These are phyloP conservation scores for Stramonita haemastoma DNA, from an alignment of 2,888 invertebrate species.

Conservation along the genomic window DNA sequence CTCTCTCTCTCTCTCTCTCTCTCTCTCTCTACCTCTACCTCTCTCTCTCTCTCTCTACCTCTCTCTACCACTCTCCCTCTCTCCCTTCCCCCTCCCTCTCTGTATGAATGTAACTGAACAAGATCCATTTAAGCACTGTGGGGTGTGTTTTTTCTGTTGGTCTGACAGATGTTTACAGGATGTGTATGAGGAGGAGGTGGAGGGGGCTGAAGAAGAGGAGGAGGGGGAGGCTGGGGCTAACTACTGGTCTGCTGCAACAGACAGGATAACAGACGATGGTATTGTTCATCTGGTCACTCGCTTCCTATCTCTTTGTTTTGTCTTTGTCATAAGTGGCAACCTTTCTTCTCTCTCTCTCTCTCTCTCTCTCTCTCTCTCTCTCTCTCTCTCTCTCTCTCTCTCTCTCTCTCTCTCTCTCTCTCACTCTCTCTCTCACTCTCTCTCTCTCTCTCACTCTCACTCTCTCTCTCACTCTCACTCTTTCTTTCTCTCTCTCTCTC, in stretches of 20 bases:
- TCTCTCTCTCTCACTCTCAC: too few relatives aligned
- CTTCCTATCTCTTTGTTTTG: not conserved
- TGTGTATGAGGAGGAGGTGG: conserved; percentile 25
- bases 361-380: not conserved
- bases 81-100: too few relatives aligned
- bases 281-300: not conserved
- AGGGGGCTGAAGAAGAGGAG: conserved; percentile 28
- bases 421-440: too few relatives aligned
- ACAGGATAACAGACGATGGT: conserved; percentile 28
- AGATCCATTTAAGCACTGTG: not conserved
- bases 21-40: too few relatives aligned
- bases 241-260: conserved; percentile 29
- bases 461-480: too few relatives aligned
- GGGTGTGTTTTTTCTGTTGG: not conserved
- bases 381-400: too few relatives aligned
- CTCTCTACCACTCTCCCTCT: too few relatives aligned
- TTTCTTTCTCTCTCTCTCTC: too few relatives aligned
- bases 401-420: too few relatives aligned
- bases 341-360: not conserved
- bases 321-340: too few relatives aligned
- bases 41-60: too few relatives aligned
- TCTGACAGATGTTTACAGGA: conserved; percentile 8
- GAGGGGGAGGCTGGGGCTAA: conserved; percentile 11
- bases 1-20: too few relatives aligned
- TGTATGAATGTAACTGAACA: not conserved